A percentile compares a stretch with the other conserved stretches of the same genome.
Conservation (phyloP, 1,140 invertebrate genomes). For the Hyphantria cunea region DNA sequence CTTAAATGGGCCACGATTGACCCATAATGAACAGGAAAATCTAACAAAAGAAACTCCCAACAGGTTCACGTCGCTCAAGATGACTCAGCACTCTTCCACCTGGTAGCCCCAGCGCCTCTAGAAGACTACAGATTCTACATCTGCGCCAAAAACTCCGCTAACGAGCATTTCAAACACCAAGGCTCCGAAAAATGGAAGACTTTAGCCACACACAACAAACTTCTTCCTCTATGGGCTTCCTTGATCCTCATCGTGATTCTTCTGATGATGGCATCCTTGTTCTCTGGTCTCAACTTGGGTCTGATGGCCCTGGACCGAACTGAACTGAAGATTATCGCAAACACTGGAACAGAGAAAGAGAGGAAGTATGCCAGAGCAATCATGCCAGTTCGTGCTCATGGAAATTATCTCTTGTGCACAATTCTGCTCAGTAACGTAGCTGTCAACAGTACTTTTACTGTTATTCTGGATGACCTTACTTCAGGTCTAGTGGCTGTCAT, state of each 20-base stretch:
- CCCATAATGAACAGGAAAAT: too few species aligned
- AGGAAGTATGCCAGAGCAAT: slow-evolving; percentile 93
- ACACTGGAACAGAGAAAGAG: slow-evolving; percentile 91
- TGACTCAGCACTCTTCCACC: slow-evolving; percentile 82
- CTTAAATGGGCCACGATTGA: too few species aligned
- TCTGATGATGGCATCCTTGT: slow-evolving; percentile 93
- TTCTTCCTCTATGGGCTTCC: slow-evolving; percentile 89
- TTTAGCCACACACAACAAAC: slow-evolving; percentile 85
- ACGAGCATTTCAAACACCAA: slow-evolving; percentile 86
- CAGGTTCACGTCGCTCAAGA: slow-evolving; percentile 54
- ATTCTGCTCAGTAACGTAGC: slow-evolving; percentile 99
- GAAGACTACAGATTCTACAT: slow-evolving; percentile 84
- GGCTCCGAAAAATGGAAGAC: slow-evolving; percentile 85
- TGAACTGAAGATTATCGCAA: slow-evolving; percentile 95
- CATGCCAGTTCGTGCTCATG: slow-evolving; percentile 93
- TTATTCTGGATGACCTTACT: slow-evolving; percentile 97
- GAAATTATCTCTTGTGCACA: slow-evolving; percentile 97
- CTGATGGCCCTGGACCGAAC: slow-evolving; percentile 98
- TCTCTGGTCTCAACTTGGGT: slow-evolving; percentile 97
- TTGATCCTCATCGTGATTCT: slow-evolving; percentile 90
- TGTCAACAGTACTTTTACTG: slow-evolving; percentile 98
- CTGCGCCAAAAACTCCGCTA: slow-evolving; percentile 84
- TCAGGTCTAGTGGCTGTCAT: slow-evolving; percentile 94
- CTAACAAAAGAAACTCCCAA: too few species aligned
- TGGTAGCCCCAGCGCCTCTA: slow-evolving; percentile 82